phyloP scores from a whole-genome alignment of 2,797 vertebrate species.

The Cottoperca gobio region DNA sequence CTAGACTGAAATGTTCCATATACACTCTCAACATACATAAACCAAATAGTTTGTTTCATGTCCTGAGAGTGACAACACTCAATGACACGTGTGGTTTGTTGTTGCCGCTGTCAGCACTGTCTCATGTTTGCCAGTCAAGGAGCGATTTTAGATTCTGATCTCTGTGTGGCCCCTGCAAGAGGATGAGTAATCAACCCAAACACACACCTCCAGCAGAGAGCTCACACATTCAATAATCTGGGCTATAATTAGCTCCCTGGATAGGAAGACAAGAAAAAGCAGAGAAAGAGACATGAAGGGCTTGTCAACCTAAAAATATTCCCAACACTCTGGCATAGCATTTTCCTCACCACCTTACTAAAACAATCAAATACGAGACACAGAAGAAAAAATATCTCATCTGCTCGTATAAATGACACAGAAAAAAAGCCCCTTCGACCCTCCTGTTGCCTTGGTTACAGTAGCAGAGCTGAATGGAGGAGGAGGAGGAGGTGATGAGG shows the following conservation, averaged over 20 bases:
- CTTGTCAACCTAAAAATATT: conserved; percentile 40
- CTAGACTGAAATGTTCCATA: background rate
- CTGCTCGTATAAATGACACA: background rate
- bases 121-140: conserved; percentile 12
- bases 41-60: background rate
- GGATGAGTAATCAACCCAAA: conserved; percentile 47
- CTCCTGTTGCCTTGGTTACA: conserved; percentile 76
- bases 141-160: conserved; percentile 40
- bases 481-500: conserved; percentile 53
- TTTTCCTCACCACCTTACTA: conserved; percentile 6
- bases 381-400: conserved; percentile 6
- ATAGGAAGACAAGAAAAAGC: conserved; percentile 23
- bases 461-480: conserved; percentile 43
- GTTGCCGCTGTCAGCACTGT: conserved; percentile 13
- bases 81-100: conserved; percentile 33
- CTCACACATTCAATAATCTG: conserved; percentile 41
- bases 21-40: background rate
- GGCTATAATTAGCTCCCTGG: conserved; percentile 60
- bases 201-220: conserved; percentile 6
- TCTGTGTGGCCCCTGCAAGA: conserved; percentile 6
- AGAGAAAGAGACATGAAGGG: background rate
- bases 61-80: conserved; percentile 5
- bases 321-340: background rate
- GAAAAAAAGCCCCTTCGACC: conserved; percentile 29
- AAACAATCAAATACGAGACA: conserved; percentile 28